Evolutionary conservation across 2,888 invertebrate species (phyloP).

Genomic region (Cryptus armator): DNA sequence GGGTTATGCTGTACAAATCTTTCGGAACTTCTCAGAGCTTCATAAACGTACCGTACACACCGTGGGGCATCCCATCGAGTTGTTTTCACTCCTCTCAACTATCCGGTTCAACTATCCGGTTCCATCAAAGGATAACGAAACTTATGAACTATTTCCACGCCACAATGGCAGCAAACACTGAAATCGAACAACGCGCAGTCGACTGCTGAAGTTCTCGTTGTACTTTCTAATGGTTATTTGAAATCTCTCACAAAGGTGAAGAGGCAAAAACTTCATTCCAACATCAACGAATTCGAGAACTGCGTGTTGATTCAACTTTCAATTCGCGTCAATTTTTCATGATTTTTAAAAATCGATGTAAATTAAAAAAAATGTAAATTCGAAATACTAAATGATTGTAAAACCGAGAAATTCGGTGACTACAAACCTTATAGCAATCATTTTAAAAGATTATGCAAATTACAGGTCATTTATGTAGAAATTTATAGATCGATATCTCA

Average conservation of each 20-base stretch:
- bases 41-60: neutral
- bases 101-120: neutral
- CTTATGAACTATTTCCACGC: constrained; percentile 1
- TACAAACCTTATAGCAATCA: too few relatives aligned
- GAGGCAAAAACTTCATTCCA: neutral
- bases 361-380: too few relatives aligned
- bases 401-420: too few relatives aligned
- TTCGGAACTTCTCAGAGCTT: constrained; percentile 5
- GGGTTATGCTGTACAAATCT: neutral
- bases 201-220: neutral
- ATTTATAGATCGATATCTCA: too few relatives aligned
- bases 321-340: too few relatives aligned
- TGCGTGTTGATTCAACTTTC: too few relatives aligned
- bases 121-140: constrained; percentile 14
- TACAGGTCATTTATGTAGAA: too few relatives aligned
- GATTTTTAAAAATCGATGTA: too few relatives aligned
- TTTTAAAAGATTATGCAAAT: too few relatives aligned
- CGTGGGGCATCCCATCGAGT: neutral
- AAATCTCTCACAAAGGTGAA: neutral
- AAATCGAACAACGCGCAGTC: neutral
- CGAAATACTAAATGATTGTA: too few relatives aligned
- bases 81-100: constrained; percentile 20
- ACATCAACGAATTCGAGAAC: neutral
- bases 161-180: neutral
- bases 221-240: neutral